Base-by-base conservation (phyloP, 1,140 invertebrate genomes). In the Babylonia areolata region DNA sequence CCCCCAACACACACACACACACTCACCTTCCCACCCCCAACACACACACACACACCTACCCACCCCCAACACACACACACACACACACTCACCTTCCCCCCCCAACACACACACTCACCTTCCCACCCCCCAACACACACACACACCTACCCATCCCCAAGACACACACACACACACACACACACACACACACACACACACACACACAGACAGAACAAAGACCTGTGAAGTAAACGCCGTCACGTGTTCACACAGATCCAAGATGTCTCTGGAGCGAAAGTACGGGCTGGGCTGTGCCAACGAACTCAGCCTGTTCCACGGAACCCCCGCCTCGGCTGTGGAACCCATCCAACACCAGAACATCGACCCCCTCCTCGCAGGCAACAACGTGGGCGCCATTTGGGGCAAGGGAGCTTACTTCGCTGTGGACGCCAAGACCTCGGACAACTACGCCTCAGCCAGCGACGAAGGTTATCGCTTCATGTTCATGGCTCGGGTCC, bases 321-420 rank as follows among this genome's bases (percentile, higher is more conserved):
- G 90, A 39, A 90, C 90, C 17, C 42, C 46, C 1, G 77, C 80
- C 1, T 81, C 87, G 0, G 37, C 51, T 23, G 81, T 88, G n/a
- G 86, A 89, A 15, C 20, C 64, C 2, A 90, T 90, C 28, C 64
- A 39, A 20, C 37, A 86, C 17, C 87, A 89, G 58, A 87, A 87
- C 64, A 88, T 90, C 31, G 90, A 90, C 69, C 85, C 75, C n/a
- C 85, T 89, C 1, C 81, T 89, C 23, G 77, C 81, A 31, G 88
- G 88, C 0, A 64, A 23, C 20, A 51, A 73, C 5, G 77, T 87
- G 46, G 90, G 88, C 17, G 71, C 87, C 33, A 37, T 89, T 40
- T 89, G 82, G 78, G 90, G 90, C n/a, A 84, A 87, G 51, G 90
- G 90, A 31, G 78, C 86, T 20, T 90, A 90, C 81, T 90, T 90